Evolutionary conservation across 2,797 vertebrate species (phyloP).

Genomic region (Lemur catta): DNA sequence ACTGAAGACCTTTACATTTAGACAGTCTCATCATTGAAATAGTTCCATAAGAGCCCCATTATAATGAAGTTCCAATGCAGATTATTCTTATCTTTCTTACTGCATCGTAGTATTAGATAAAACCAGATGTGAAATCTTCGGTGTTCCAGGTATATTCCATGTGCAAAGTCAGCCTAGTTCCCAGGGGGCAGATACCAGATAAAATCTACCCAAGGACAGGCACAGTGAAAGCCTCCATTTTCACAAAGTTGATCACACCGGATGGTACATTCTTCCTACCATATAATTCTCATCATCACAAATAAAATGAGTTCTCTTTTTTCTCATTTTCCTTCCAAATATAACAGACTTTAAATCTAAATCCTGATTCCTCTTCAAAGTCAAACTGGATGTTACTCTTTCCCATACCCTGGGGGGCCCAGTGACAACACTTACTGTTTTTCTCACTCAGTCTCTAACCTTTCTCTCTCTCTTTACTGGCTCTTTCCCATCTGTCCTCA

Average conservation of each 20-base stretch:
- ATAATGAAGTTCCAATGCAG: not conserved
- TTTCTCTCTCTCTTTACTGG: not conserved
- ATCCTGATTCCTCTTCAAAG: not conserved
- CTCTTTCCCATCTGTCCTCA: constrained; percentile 23
- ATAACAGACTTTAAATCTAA: not conserved
- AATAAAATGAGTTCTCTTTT: not conserved
- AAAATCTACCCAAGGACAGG: not conserved
- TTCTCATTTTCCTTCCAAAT: constrained; percentile 8
- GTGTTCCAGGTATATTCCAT: not conserved
- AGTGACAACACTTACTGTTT: not conserved
- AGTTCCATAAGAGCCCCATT: not conserved
- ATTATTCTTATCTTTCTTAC: not conserved
- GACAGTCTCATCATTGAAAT: not conserved
- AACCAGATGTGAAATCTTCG: not conserved
- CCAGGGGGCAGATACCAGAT: not conserved
- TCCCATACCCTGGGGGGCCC: not conserved
- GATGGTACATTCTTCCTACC: not conserved
- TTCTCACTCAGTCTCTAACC: not conserved
- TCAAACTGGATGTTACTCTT: not conserved
- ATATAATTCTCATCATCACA: not conserved
- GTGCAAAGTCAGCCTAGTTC: not conserved
- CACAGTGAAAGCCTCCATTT: not conserved
- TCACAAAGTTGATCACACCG: not conserved
- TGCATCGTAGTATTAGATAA: not conserved
- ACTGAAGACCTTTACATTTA: not conserved